Evolutionary conservation across 2,113 vertebrate genomes (phyloP), one percentile per base, ranked within the genome.

Genomic region (Neogale vison): DNA sequence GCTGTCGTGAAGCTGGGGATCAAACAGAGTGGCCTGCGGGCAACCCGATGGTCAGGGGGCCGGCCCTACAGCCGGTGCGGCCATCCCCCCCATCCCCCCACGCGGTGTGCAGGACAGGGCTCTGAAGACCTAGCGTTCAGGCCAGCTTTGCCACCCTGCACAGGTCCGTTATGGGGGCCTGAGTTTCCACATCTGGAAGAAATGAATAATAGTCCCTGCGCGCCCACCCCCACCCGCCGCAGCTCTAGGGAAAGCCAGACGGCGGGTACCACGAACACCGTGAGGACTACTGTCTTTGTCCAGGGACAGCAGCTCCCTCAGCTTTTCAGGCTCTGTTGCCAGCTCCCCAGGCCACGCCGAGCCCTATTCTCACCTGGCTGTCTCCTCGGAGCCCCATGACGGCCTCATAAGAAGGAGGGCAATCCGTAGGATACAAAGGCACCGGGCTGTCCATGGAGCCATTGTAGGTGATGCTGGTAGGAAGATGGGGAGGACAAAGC

Each of bases 401-500:
- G 0, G 99, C 99, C 98, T 99, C 99, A 0, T 99, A 99, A 0
- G 99, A 99, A 12, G 99, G 99, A 36, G 99, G 99, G 85, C 99
- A 99, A 88, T 99, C 99, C 0, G 99, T 99, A 0, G 99, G 99
- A 96, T 99, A 99, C 26, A 99, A 99, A 26, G 99, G 99, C 88
- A 99, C 98, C 0, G 99, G 99, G 93, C 99, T 99, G 98, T 99
- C 99, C 99, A 99, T 99, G 93, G 99, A 99, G 80, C 99, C 99
- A 0, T 99, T 99, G 94, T 99, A 99, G 8, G 99, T 99, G 98
- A 99, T 99, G 98, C 99, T 99, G 98, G 0, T 0, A 77, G 72
- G 45, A 72, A 29, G 63, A 95, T 20, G 34, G n/a, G 93, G 71
- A 84, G 12, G 65, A 34, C 18, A 95, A 23, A 76, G 80, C 34